phyloP scores from a whole-genome alignment of 2,797 vertebrate species.

The Clarias platycephalus region DNA sequence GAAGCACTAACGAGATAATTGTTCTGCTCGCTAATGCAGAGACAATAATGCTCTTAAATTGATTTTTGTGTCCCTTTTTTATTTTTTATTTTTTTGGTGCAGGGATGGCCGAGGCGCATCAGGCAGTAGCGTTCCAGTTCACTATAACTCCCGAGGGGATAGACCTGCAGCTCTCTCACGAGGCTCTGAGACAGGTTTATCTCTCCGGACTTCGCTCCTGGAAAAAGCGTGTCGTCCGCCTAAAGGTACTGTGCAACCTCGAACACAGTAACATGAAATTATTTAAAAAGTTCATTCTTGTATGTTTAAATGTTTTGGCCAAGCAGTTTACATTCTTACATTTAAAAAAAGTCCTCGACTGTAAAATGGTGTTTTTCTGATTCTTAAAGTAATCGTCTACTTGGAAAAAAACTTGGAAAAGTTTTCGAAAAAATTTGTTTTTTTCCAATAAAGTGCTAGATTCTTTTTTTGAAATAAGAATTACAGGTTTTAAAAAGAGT shows the following conservation, averaged over 20 bases:
- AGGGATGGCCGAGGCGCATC: slow-evolving; percentile 81
- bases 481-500: neutral
- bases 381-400: neutral
- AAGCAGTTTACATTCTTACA: neutral
- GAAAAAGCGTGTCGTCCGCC: slow-evolving; percentile 75
- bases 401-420: neutral
- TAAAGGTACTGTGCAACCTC: slow-evolving; percentile 67
- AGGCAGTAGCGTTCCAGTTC: slow-evolving; percentile 84
- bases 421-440: no score
- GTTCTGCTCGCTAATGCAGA: neutral
- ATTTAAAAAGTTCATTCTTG: neutral
- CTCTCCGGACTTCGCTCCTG: slow-evolving; percentile 78
- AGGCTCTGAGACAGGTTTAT: slow-evolving; percentile 80
- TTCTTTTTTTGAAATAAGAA: neutral
- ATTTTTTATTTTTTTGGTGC: neutral
- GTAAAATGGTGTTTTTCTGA: no score
- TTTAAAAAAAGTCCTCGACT: neutral
- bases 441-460: neutral
- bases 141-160: slow-evolving; percentile 79
- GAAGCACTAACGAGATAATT: neutral
- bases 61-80: neutral
- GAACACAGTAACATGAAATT: no score
- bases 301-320: neutral
- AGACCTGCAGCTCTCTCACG: slow-evolving; percentile 76
- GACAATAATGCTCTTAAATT: neutral